These are phyloP conservation scores for Odontomachus brunneus DNA, from an alignment of 1,140 invertebrate species.

Conservation along the genomic window DNA sequence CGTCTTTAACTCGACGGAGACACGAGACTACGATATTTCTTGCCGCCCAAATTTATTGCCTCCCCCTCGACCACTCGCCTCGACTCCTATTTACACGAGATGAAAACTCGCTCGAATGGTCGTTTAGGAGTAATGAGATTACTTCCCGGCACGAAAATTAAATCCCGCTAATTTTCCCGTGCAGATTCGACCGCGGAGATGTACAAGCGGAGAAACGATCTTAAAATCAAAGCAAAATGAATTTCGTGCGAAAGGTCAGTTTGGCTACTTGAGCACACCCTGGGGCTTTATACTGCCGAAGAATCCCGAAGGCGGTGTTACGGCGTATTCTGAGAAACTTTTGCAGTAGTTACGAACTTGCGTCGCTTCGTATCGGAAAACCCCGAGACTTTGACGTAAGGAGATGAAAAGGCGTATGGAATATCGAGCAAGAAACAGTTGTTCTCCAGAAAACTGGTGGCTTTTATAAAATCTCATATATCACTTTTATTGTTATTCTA, in stretches of 20 bases:
- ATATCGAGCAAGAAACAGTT: slow-evolving; percentile 28
- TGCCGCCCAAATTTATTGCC: background rate
- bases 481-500: slow-evolving; percentile 75
- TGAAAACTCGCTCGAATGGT: background rate
- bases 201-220: slow-evolving; percentile 4
- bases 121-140: background rate
- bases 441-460: slow-evolving; percentile 47
- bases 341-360: slow-evolving; percentile 27
- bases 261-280: slow-evolving; percentile 25
- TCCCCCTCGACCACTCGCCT: background rate
- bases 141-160: background rate
- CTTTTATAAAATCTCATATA: slow-evolving; percentile 75
- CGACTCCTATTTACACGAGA: too few species aligned
- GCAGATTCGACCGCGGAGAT: background rate
- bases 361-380: slow-evolving; percentile 23
- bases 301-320: slow-evolving; percentile 22
- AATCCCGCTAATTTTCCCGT: background rate
- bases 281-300: slow-evolving; percentile 1
- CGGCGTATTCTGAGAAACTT: slow-evolving; percentile 26
- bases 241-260: slow-evolving; percentile 44
- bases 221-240: slow-evolving; percentile 30
- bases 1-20: background rate
- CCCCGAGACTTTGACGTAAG: slow-evolving; percentile 28
- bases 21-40: background rate
- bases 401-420: slow-evolving; percentile 38